phyloP scores from a whole-genome alignment of 2,113 vertebrate genomes.

The Nansenia antarctica region DNA sequence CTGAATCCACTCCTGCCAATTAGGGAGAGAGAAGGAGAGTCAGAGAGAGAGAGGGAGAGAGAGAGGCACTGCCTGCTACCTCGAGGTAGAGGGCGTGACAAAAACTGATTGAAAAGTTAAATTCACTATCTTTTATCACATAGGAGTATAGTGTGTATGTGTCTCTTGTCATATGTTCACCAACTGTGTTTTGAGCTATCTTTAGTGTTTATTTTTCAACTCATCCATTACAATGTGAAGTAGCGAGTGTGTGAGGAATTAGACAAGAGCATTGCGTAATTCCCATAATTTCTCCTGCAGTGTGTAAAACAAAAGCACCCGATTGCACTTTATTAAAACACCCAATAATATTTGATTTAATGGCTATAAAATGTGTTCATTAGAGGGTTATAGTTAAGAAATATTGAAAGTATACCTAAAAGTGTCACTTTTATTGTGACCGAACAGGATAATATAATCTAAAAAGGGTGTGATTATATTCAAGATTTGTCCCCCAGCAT shows the following conservation, averaged over 20 bases:
- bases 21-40: too few relatives aligned
- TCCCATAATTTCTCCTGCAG: conserved; percentile 81
- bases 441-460: conserved; percentile 98
- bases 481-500: conserved; percentile 99
- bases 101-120: too few relatives aligned
- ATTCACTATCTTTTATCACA: too few relatives aligned
- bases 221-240: background rate
- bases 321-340: conserved; percentile 95
- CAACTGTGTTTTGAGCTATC: too few relatives aligned
- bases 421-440: conserved; percentile 99
- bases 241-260: conserved; percentile 60
- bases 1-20: too few relatives aligned
- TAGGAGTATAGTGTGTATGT: too few relatives aligned
- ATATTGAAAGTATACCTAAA: conserved; percentile 99
- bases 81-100: too few relatives aligned
- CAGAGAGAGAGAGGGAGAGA: too few relatives aligned
- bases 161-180: too few relatives aligned
- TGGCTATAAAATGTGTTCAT: conserved; percentile 99
- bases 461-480: conserved; percentile 98
- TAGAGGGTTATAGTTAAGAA: conserved; percentile 99
- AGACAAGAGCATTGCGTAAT: conserved; percentile 75
- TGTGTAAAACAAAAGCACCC: conserved; percentile 90
- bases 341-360: conserved; percentile 99
- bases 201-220: background rate
- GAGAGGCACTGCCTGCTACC: too few relatives aligned